A percentile compares a stretch with the other conserved stretches of the same genome.
Conservation (phyloP, 2,113 vertebrate species). For the Aythya baeri region DNA sequence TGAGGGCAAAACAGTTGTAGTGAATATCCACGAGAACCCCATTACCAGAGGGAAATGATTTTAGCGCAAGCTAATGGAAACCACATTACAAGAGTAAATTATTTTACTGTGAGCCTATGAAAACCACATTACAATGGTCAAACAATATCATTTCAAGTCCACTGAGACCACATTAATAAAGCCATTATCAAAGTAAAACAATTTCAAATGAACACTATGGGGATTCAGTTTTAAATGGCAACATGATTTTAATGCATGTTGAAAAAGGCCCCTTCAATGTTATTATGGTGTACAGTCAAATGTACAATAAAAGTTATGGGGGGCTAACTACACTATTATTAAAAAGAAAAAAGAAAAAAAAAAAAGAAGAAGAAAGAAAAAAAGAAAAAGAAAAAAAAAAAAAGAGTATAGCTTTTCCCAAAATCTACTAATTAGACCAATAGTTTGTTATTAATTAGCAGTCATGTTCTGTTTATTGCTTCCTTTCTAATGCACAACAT, state of each 20-base stretch:
- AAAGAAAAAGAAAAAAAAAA: not conserved
- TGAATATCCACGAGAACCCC: slow-evolving; percentile 72
- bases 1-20: slow-evolving; percentile 69
- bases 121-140: slow-evolving; percentile 81
- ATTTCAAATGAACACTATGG: slow-evolving; percentile 75
- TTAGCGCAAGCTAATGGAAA: slow-evolving; percentile 81
- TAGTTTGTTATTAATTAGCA: slow-evolving; percentile 44
- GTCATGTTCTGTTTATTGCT: not conserved
- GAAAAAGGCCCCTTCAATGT: slow-evolving; percentile 63
- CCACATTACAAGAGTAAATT: slow-evolving; percentile 78
- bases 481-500: not conserved
- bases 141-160: slow-evolving; percentile 81
- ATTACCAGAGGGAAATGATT: slow-evolving; percentile 77
- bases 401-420: not conserved
- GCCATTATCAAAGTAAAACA: slow-evolving; percentile 81
- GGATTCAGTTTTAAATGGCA: slow-evolving; percentile 77
- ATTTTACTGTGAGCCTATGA: slow-evolving; percentile 80
- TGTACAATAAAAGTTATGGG: slow-evolving; percentile 57
- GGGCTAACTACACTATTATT: slow-evolving; percentile 39
- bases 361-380: not conserved
- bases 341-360: slow-evolving; percentile 19
- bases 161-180: slow-evolving; percentile 81
- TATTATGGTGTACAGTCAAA: slow-evolving; percentile 53
- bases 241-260: slow-evolving; percentile 73
- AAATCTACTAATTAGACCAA: slow-evolving; percentile 19